Percentiles rank a stretch among this genome's conserved stretches.
These are phyloP conservation scores for Seira sanloemensis DNA, from an alignment of 2,888 invertebrate genomes.

Conservation along the genomic window DNA sequence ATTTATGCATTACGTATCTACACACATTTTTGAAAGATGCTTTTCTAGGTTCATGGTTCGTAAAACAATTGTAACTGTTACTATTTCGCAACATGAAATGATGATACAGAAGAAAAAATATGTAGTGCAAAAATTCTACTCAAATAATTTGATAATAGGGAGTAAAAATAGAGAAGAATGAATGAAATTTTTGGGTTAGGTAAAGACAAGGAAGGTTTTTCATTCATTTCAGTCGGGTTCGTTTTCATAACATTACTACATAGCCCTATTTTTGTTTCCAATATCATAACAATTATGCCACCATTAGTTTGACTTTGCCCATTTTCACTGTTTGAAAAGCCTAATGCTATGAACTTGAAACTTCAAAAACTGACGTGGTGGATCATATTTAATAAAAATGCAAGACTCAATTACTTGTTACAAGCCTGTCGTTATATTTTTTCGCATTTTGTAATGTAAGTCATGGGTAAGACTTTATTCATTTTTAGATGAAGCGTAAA, in stretches of 20 bases:
- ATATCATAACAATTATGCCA: not conserved
- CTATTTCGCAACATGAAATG: slow-evolving; percentile 43
- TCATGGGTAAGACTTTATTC: too few relatives aligned
- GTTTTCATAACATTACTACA: not conserved
- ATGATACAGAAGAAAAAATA: slow-evolving; percentile 40
- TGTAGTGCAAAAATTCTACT: slow-evolving; percentile 26
- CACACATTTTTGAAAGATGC: not conserved
- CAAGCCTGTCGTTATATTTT: too few relatives aligned
- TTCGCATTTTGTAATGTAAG: too few relatives aligned
- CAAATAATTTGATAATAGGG: slow-evolving; percentile 11
- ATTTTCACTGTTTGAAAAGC: too few relatives aligned
- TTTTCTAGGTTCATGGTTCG: slow-evolving; percentile 52
- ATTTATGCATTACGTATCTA: not conserved
- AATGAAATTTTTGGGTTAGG: slow-evolving; percentile 16
- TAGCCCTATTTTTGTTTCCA: not conserved
- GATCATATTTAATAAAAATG: too few relatives aligned
- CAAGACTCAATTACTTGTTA: too few relatives aligned
- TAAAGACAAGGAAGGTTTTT: slow-evolving; percentile 31
- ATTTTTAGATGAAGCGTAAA: too few relatives aligned
- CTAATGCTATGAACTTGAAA: too few relatives aligned
- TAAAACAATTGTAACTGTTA: slow-evolving; percentile 53
- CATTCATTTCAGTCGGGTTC: slow-evolving; percentile 32
- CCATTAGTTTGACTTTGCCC: not conserved
- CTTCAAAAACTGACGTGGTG: too few relatives aligned
- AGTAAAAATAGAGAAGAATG: slow-evolving; percentile 18